Conservation (phyloP, 2,797 vertebrate genomes). For the Notamacropus eugenii region DNA sequence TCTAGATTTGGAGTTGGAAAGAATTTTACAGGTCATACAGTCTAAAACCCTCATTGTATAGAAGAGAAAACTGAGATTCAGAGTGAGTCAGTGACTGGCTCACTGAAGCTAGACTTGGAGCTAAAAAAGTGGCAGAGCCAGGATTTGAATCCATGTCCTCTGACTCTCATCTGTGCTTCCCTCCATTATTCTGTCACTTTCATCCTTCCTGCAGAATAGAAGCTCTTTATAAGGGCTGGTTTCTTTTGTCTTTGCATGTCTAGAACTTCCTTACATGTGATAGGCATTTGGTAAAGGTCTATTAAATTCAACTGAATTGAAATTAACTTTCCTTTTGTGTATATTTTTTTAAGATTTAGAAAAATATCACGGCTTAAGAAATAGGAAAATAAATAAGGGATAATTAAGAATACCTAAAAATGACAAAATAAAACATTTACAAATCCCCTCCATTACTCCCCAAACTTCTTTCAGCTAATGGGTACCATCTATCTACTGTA, state of each 20-base stretch:
- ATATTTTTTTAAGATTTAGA: constrained; percentile 22
- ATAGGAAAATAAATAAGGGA: not conserved
- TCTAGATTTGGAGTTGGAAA: not conserved
- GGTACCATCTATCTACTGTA: not conserved
- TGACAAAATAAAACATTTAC: not conserved
- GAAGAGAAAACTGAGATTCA: not conserved
- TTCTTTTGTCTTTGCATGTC: not conserved
- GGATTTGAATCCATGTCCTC: not conserved
- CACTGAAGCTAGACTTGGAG: not conserved
- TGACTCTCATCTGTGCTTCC: not conserved
- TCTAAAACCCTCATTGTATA: not conserved
- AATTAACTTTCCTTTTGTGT: not conserved
- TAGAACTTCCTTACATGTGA: not conserved
- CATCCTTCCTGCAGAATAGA: not conserved
- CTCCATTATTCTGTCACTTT: not conserved
- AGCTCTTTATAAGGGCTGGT: not conserved
- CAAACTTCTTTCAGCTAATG: constrained; percentile 22
- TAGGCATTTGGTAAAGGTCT: not conserved
- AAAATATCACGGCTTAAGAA: constrained; percentile 20
- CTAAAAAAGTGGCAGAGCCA: not conserved
- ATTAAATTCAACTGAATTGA: not conserved
- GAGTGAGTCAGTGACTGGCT: not conserved
- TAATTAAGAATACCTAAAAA: constrained; percentile 41
- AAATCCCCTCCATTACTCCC: not conserved
- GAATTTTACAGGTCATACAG: not conserved